phyloP scores from a whole-genome alignment of 2,113 vertebrate genomes.

The Ia io region DNA sequence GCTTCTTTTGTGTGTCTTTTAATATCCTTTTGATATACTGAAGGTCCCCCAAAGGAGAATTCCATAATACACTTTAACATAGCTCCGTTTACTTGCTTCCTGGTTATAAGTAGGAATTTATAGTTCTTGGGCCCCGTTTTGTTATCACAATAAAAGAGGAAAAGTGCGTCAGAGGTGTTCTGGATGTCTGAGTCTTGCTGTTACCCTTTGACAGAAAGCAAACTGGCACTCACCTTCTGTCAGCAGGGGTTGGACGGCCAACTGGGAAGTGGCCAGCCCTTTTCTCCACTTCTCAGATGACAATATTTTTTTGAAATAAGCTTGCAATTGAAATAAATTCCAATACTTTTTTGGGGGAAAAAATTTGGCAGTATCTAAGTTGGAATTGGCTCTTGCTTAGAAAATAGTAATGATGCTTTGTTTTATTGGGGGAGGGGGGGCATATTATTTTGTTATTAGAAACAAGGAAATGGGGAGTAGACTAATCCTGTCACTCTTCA shows the following conservation, averaged over 20 bases:
- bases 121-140: not conserved
- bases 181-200: not conserved
- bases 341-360: not conserved
- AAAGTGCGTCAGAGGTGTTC: not conserved
- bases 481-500: not conserved
- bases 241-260: not conserved
- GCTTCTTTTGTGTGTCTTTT: not conserved
- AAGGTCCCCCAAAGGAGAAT: not conserved
- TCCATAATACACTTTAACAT: not conserved
- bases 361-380: not conserved
- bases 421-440: not conserved
- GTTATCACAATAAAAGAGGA: not conserved
- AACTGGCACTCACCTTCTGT: not conserved
- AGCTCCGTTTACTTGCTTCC: not conserved
- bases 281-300: slow-evolving; percentile 17
- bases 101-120: not conserved
- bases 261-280: not conserved
- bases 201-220: not conserved
- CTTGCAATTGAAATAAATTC: not conserved
- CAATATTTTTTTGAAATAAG: not conserved
- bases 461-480: not conserved
- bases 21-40: not conserved
- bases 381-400: not conserved
- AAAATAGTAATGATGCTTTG: not conserved
- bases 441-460: not conserved